Base-by-base conservation (phyloP, 2,113 vertebrate species). In the Centrocercus urophasianus region DNA sequence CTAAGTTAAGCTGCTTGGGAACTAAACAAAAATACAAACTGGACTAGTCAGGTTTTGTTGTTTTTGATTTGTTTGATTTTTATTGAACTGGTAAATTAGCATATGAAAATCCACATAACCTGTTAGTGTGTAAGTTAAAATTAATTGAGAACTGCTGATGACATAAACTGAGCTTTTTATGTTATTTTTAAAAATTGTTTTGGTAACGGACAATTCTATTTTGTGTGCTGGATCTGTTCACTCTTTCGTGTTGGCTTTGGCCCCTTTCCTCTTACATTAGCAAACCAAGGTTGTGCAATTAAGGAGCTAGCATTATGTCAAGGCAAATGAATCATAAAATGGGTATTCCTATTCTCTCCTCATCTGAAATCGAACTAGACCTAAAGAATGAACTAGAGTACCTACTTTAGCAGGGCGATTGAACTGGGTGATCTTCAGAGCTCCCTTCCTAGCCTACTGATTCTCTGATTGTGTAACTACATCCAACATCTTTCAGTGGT, bases 211-310 rank as follows among this genome's bases (percentile, higher is more conserved):
- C 88, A 82, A 24, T 34, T 89, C 78, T 88, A 52, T 94, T 96
- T 97, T 90, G 94, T 86, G 66, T 83, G 89, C 67, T 94, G 67
- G 60, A 77, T 52, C 65, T 90, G 81, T 86, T 97, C 94, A 90
- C 85, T 96, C 82, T 42, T 75, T 89, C 94, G 71, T 96, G 86
- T 96, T 97, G 93, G 89, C 66, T 93, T 97, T 97, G 93, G 92
- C 91, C 95, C 36, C 40, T 83, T 64, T 67, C 48, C 70, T 80
- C 42, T 61, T 6, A 1, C 50, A 42, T 17, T 32, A 54, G 20
- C 34, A 42, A 54, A 52, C 7, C 38, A n/a, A 70, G 20, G 5
- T 38, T 74, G 6, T 80, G 21, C 72, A 67, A 81, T 89, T 47
- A 92, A 93, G 82, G 24, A 78, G 19, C 48, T 84, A 43, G 34